Evolutionary conservation across 2,113 vertebrate genomes (phyloP).

Genomic region (Thymallus thymallus): DNA sequence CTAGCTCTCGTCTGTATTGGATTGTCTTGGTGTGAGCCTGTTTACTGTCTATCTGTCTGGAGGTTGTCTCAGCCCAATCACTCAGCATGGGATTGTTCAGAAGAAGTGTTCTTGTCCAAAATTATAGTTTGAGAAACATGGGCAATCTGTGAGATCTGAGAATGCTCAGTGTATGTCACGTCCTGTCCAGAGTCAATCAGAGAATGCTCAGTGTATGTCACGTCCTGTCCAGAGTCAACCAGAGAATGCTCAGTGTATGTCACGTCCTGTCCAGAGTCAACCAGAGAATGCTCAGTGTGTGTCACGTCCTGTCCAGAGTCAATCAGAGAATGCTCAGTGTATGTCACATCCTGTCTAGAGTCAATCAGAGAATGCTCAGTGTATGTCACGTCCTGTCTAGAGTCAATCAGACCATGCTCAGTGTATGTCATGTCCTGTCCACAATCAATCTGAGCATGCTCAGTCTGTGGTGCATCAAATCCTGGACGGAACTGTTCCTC

Average conservation of each 20-base stretch:
- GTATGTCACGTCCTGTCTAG: not conserved
- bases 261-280: not conserved
- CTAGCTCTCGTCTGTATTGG: constrained; percentile 24
- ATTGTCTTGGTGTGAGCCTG: not conserved
- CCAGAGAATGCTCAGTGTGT: not conserved
- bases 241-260: not conserved
- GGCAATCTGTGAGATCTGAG: not conserved
- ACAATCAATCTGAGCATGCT: not conserved
- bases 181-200: not conserved
- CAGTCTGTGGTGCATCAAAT: not conserved
- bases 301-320: not conserved
- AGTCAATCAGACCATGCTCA: not conserved
- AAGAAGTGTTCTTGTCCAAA: not conserved
- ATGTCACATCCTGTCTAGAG: not conserved
- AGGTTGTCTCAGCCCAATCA: not conserved
- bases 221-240: not conserved
- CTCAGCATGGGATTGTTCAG: not conserved
- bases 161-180: not conserved
- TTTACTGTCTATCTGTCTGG: not conserved
- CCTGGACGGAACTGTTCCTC: too few species aligned
- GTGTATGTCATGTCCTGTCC: not conserved
- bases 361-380: not conserved
- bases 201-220: not conserved
- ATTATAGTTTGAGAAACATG: not conserved
- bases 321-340: not conserved